Conservation (phyloP, 2,113 vertebrate species). For the Arvicanthis niloticus region DNA sequence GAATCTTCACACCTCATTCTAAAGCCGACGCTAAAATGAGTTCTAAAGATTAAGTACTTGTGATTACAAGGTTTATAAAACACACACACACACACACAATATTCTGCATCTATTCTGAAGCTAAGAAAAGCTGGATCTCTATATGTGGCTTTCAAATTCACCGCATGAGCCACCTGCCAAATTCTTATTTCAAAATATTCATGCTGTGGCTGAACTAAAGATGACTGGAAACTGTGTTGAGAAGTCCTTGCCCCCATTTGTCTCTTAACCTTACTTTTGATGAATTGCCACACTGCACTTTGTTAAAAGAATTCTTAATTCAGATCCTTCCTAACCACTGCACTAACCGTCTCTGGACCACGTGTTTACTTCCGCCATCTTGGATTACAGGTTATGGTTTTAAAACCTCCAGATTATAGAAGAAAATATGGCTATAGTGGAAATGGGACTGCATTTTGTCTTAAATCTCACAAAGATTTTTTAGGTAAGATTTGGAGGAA, state of each 20-base stretch:
- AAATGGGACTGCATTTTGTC: neutral
- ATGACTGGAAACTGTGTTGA: neutral
- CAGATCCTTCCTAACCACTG: no score
- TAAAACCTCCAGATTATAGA: neutral
- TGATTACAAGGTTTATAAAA: neutral
- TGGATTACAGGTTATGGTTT: neutral
- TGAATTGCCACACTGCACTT: neutral
- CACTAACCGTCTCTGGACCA: neutral
- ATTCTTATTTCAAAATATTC: neutral
- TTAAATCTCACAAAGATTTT: neutral
- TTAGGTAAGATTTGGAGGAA: neutral
- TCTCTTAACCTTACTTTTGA: neutral
- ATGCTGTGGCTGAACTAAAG: neutral
- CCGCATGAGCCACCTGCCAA: neutral
- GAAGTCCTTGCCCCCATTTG: neutral
- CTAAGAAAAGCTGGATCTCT: neutral
- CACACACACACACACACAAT: no score
- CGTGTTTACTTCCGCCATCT: neutral
- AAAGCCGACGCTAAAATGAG: neutral
- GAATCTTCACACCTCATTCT: neutral
- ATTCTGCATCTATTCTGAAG: neutral
- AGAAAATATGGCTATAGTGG: neutral
- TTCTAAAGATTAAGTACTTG: neutral
- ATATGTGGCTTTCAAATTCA: constrained; percentile 6
- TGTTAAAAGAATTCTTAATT: neutral